Evolutionary conservation across 2,797 vertebrate genomes (phyloP), one percentile per base, ranked within the genome.

Genomic region (Gymnoscopelus microlampas): DNA sequence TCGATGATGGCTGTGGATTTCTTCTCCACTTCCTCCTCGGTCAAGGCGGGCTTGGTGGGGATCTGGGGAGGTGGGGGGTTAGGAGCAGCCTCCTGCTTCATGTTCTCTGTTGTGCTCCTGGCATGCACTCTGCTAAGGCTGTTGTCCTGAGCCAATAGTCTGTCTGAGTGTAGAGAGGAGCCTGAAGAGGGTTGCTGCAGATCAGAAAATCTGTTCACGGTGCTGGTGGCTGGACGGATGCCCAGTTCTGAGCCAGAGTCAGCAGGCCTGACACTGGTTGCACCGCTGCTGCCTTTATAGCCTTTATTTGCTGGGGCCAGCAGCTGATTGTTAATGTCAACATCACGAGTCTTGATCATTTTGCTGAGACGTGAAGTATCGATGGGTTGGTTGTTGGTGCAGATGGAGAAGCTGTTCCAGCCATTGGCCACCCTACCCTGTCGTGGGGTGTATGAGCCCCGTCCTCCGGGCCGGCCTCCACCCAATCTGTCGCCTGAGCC

Each of bases 361-460:
- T 98, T 98, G 5, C 1, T 19, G 19, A 19, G 19, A 19, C 19
- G 19, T 19, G 19, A 19, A 19, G 19, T 19, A 19, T 19, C 19
- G 19, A 19, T 19, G 19, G 19, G 19, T 19, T 19, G 19, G 88
- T 96, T 98, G 80, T 97, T 95, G 77, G 95, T 98, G 85, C 95
- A 98, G 84, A 99, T 99, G 79, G 98, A 96, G 47, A 98, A 97
- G 0, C 96, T 99, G 79, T 97, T 99, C 98, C 98, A 99, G 82
- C 97, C 97, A 58, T 99, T 93, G 88, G 78, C 87, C 92, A 5
- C 96, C 95, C 39, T 44, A 9, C 39, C 9, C 39, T 44, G 4
- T 95, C 88, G 2, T 84, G 50, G 4, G 76, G 80, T 44, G 78
- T 92, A 92, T 32, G 71, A 68, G 6, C 87, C 87, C 0, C 95